Conservation (phyloP, 2,888 invertebrate genomes). For the Sarcophaga carnaria region DNA sequence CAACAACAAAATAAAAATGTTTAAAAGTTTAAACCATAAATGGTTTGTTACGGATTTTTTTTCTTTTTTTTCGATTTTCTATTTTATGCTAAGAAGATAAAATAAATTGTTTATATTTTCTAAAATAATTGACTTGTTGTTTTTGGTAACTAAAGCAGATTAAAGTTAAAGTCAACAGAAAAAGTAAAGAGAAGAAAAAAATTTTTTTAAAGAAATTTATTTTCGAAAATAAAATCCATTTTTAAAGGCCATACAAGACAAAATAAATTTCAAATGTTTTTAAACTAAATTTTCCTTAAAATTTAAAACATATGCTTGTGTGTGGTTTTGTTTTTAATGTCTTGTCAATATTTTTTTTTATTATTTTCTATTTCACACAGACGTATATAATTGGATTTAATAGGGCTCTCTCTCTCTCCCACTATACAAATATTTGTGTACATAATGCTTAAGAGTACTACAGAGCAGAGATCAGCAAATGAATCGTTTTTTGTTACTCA, state of each 20-base stretch:
- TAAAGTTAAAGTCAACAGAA: too few species aligned
- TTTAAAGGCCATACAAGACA: too few species aligned
- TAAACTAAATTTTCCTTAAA: neutral
- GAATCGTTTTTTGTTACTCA: too few species aligned
- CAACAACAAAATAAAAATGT: conserved; percentile 23
- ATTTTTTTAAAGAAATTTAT: too few species aligned
- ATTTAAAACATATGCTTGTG: neutral
- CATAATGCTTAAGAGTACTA: too few species aligned
- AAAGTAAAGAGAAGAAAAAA: too few species aligned
- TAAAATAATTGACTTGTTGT: conserved; percentile 3
- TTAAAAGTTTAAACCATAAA: conserved; percentile 18
- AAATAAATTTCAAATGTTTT: neutral
- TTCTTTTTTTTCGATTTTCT: too few species aligned
- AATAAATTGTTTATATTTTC: neutral
- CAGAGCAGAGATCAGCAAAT: too few species aligned
- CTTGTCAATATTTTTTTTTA: conserved; percentile 1
- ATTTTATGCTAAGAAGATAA: neutral
- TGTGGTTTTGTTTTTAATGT: neutral
- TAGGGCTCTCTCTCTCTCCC: conserved; percentile 22
- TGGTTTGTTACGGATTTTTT: neutral
- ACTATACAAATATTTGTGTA: too few species aligned
- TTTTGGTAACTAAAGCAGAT: neutral
- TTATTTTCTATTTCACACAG: conserved; percentile 11
- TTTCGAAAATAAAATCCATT: too few species aligned
- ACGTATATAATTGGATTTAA: conserved; percentile 53